Percentiles rank a stretch among this genome's conserved stretches.
Conservation (phyloP, 2,113 vertebrate species). For the Lophochroa leadbeateri region DNA sequence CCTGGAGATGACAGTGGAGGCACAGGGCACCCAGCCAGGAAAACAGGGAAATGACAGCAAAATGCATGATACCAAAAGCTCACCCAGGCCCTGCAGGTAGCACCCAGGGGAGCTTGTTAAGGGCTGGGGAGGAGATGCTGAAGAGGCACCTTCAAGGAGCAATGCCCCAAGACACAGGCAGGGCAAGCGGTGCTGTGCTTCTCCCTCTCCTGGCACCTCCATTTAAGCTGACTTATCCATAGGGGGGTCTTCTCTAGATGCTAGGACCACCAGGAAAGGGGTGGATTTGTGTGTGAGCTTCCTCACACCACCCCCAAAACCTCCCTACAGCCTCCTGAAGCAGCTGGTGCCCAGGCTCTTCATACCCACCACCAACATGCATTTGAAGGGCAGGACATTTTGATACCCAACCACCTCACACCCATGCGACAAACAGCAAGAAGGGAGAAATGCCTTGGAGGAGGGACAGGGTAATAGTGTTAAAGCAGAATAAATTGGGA, state of each 20-base stretch:
- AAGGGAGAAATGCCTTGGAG: fast-evolving
- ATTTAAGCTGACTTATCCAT: background rate
- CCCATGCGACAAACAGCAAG: fast-evolving
- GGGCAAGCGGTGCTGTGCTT: fast-evolving
- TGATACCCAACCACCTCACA: fast-evolving
- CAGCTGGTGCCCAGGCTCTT: background rate
- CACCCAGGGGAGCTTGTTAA: fast-evolving
- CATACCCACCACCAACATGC: fast-evolving
- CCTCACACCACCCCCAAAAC: background rate
- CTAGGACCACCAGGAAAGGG: background rate
- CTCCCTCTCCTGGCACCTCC: background rate
- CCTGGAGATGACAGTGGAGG: background rate
- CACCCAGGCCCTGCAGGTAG: background rate
- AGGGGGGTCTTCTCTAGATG: too few relatives aligned
- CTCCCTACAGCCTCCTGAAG: background rate
- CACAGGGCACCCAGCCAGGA: background rate
- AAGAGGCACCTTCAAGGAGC: background rate
- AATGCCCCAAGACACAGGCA: background rate
- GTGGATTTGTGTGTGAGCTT: background rate
- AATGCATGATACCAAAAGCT: fast-evolving
- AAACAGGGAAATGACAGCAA: background rate
- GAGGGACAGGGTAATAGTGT: fast-evolving
- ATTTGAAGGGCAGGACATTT: fast-evolving
- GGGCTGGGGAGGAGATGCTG: background rate
- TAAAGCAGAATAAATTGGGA: background rate